These are phyloP conservation scores for Saguinus midas DNA, from an alignment of 2,113 vertebrate species.

Conservation along the genomic window DNA sequence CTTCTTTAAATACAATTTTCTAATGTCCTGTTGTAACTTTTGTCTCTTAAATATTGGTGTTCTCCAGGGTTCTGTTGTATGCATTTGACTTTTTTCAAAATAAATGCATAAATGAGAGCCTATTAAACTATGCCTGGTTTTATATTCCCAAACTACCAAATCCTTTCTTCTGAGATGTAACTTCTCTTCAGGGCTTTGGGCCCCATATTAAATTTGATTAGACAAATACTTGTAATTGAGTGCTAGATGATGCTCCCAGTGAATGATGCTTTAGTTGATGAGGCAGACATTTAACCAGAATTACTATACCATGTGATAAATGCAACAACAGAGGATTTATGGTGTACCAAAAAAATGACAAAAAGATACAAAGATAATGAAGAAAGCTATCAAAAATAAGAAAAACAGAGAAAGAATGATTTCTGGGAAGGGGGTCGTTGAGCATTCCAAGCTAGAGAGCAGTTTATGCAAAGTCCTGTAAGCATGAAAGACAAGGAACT, in stretches of 20 bases:
- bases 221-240: background rate
- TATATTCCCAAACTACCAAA: background rate
- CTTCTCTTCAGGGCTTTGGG: background rate
- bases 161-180: background rate
- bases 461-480: background rate
- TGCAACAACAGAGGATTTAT: background rate
- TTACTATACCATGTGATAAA: background rate
- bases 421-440: background rate
- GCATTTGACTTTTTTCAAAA: background rate
- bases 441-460: background rate
- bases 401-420: background rate
- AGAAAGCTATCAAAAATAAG: background rate
- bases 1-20: background rate
- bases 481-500: background rate
- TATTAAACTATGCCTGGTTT: background rate
- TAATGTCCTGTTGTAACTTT: background rate
- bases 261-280: background rate
- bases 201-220: background rate
- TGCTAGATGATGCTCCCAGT: background rate
- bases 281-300: background rate
- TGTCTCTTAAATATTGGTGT: background rate
- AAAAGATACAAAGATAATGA: background rate
- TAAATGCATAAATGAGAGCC: background rate
- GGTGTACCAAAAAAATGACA: background rate
- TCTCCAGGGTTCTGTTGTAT: background rate